A percentile compares a stretch with the other conserved stretches of the same genome.
These are phyloP conservation scores for Thecocarcelia acutangulata DNA, from an alignment of 2,888 invertebrate species.

Conservation along the genomic window DNA sequence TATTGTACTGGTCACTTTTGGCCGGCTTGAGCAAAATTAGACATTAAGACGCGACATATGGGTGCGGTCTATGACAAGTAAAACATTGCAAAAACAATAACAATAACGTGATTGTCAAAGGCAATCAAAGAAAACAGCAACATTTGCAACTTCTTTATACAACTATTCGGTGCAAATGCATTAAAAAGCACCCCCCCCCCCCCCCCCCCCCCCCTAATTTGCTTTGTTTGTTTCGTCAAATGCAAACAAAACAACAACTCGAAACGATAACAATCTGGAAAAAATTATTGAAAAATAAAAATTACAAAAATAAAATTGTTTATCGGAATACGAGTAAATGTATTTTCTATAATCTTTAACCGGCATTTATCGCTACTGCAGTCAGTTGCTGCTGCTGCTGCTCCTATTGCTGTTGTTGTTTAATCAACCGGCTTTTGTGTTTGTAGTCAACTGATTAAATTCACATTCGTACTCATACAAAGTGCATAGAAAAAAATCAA, in stretches of 20 bases:
- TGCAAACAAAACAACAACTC: not conserved
- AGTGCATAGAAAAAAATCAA: slow-evolving; percentile 38
- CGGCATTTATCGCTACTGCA: slow-evolving; percentile 43
- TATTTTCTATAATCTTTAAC: slow-evolving; percentile 26
- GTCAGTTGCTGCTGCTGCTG: not conserved
- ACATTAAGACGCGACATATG: slow-evolving; percentile 63
- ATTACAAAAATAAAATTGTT: not conserved
- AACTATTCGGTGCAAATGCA: not conserved
- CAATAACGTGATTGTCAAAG: slow-evolving; percentile 40
- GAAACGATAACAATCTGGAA: slow-evolving; percentile 35
- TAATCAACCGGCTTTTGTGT: slow-evolving; percentile 57
- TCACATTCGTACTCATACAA: slow-evolving; percentile 23
- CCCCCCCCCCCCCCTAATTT: too few species aligned
- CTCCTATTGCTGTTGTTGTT: slow-evolving; percentile 11
- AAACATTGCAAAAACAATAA: slow-evolving; percentile 31
- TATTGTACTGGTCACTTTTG: slow-evolving; percentile 41
- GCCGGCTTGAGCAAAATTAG: slow-evolving; percentile 48
- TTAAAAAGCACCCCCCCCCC: too few species aligned
- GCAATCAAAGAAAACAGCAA: slow-evolving; percentile 36
- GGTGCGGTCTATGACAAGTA: slow-evolving; percentile 58
- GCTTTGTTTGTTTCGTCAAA: slow-evolving; percentile 25
- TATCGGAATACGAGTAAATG: slow-evolving; percentile 11
- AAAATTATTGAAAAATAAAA: slow-evolving; percentile 45
- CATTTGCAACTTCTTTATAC: slow-evolving; percentile 15
- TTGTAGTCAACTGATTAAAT: slow-evolving; percentile 37